These are phyloP conservation scores for Ylistrum balloti DNA, from an alignment of 1,140 invertebrate species.

Conservation along the genomic window DNA sequence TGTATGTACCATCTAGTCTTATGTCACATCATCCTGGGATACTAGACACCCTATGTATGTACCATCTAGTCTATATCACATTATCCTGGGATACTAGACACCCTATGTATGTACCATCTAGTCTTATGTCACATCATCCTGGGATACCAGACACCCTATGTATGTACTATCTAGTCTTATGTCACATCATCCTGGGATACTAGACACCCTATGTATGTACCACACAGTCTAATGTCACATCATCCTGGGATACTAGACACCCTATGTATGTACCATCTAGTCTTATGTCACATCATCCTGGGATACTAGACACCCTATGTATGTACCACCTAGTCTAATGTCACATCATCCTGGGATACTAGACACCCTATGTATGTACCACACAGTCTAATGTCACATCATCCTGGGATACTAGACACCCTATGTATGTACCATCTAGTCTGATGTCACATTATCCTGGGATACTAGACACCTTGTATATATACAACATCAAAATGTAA, in stretches of 20 bases:
- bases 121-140: background rate
- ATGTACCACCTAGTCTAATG: background rate
- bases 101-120: background rate
- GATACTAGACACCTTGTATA: background rate
- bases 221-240: background rate
- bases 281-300: background rate
- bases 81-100: background rate
- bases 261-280: background rate
- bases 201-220: background rate
- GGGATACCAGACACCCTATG: background rate
- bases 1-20: background rate
- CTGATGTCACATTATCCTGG: background rate
- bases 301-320: background rate
- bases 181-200: background rate
- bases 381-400: background rate
- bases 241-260: too few species aligned
- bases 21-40: background rate
- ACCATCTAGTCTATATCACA: background rate
- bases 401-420: background rate
- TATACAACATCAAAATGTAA: too few species aligned
- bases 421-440: background rate
- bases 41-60: background rate
- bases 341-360: background rate
- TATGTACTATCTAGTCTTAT: background rate
- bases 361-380: background rate